Base-by-base conservation (phyloP, 2,113 vertebrate genomes). In the Toxotes jaculatrix region DNA sequence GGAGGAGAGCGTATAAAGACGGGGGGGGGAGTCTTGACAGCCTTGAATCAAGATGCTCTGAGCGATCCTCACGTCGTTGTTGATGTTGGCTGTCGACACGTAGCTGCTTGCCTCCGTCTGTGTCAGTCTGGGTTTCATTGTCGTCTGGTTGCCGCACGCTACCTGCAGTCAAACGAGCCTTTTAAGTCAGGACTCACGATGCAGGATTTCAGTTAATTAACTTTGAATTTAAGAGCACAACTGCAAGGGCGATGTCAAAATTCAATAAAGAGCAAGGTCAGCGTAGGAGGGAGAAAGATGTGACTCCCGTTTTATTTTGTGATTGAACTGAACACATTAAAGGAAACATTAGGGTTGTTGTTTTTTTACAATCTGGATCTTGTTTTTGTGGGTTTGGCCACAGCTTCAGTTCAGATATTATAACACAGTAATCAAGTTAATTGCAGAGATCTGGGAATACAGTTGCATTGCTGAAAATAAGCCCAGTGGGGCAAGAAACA, bases 1-100 rank as follows among this genome's bases (percentile, higher is more conserved):
- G 27, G 66, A 77, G 66, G 82, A 72, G 63, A 43, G 64, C 45
- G 60, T 7, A 9, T 23, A 76, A 62, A 82, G 47, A 67, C 5
- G 47, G n/a, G 3, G 47, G 3, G 47, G 2, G 56, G 47, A 64
- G 55, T 56, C 69, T 77, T n/a, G 74, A 83, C 77, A 82, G 66
- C 80, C 70, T 87, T 63, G 80, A 76, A 77, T 87, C 72, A 80
- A 79, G 72, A 73, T 69, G 61, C 73, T 78, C 42, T 32, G 31
- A 85, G 77, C 16, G 57, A 57, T 65, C 69, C 57, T 87, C 69
- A 16, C 19, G 23, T 59, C 1, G 13, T 19, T 17, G 70, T 53
- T 59, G 64, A 32, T 65, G 68, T 40, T 69, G 74, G 62, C 57
- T 64, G 40, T 40, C 23, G 56, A 68, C 62, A 43, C 23, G 45